These are phyloP conservation scores for Magallana ariakensis DNA, from an alignment of 1,140 invertebrate species.

Conservation along the genomic window DNA sequence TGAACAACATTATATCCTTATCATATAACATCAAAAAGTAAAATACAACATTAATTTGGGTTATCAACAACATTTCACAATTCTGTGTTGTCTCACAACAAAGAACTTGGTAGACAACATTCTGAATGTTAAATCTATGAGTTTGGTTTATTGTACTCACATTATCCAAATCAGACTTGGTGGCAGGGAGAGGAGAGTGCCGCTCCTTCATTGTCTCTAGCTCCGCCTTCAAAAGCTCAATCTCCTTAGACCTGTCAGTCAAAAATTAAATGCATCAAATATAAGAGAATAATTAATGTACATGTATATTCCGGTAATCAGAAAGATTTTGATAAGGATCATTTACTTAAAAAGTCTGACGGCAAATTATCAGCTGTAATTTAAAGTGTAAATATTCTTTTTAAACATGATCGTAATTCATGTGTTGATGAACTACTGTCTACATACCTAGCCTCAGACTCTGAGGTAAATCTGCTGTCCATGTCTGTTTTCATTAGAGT, in stretches of 20 bases:
- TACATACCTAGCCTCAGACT: slow-evolving; percentile 72
- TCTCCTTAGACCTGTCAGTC: slow-evolving; percentile 64
- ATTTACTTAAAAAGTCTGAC: too few relatives aligned
- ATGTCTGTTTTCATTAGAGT: slow-evolving; percentile 75
- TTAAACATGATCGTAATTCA: too few relatives aligned
- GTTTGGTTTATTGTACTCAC: slow-evolving; percentile 54
- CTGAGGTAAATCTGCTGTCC: slow-evolving; percentile 69
- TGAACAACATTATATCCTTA: too few relatives aligned
- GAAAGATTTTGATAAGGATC: too few relatives aligned
- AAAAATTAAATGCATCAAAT: not conserved
- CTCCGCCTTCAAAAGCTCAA: slow-evolving; percentile 71
- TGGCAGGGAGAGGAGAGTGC: slow-evolving; percentile 60
- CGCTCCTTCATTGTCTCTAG: slow-evolving; percentile 62
- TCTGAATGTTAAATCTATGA: not conserved
- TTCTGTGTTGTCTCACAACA: not conserved
- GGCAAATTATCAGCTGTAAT: too few relatives aligned
- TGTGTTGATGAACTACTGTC: too few relatives aligned
- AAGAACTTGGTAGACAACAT: not conserved
- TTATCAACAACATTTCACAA: not conserved
- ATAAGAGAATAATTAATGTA: too few relatives aligned
- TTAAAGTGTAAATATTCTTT: too few relatives aligned
- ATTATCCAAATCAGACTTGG: slow-evolving; percentile 65
- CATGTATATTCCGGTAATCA: too few relatives aligned
- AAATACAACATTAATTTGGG: too few relatives aligned
- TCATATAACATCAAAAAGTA: too few relatives aligned